Conservation (phyloP, 2,888 invertebrate species). For the Dromius quadrimaculatus region DNA sequence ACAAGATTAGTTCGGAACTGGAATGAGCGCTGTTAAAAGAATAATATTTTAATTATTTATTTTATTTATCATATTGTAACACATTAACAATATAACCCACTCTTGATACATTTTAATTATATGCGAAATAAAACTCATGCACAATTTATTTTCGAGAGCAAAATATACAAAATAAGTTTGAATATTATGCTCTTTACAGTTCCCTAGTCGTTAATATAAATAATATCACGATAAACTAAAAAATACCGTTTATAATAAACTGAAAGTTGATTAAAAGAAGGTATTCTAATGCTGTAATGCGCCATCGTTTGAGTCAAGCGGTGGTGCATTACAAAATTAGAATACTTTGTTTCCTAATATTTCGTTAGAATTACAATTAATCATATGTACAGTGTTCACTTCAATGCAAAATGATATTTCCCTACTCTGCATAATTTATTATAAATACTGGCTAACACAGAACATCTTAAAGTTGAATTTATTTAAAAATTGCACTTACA, state of each 20-base stretch:
- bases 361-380: constrained; percentile 14
- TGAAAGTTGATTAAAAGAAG: too few relatives aligned
- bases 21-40: constrained; percentile 27
- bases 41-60: constrained; percentile 27
- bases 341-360: too few relatives aligned
- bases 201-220: constrained; percentile 18
- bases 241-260: background rate
- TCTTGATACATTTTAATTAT: constrained; percentile 33
- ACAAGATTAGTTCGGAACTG: constrained; percentile 29
- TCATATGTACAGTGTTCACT: constrained; percentile 32
- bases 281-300: too few relatives aligned
- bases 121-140: constrained; percentile 29
- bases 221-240: constrained; percentile 18
- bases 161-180: constrained; percentile 4
- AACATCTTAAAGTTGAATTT: constrained; percentile 30
- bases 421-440: constrained; percentile 30
- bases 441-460: constrained; percentile 19
- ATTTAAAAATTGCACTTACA: constrained; percentile 33
- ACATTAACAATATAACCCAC: constrained; percentile 39
- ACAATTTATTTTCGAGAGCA: constrained; percentile 20
- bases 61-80: constrained; percentile 39
- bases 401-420: constrained; percentile 23
- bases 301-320: too few relatives aligned
- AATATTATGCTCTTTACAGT: constrained; percentile 11
- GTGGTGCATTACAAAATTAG: too few relatives aligned